phyloP scores from a whole-genome alignment of 2,888 invertebrate species.

The Netelia melanura region DNA sequence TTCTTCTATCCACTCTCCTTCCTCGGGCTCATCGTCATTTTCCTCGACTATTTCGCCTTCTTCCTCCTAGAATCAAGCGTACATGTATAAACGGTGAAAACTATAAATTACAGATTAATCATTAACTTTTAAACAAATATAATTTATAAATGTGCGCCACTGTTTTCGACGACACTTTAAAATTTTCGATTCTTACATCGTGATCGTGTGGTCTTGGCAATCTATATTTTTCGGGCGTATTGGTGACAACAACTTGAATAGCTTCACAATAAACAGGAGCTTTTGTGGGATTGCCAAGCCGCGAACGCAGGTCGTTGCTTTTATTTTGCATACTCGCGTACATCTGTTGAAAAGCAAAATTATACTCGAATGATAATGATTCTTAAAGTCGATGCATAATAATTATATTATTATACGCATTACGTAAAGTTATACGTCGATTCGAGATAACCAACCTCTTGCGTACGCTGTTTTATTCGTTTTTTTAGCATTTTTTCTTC shows the following conservation, averaged over 20 bases:
- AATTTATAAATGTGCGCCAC: too few relatives aligned
- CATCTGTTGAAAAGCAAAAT: constrained; percentile 33
- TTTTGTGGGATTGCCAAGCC: constrained; percentile 72
- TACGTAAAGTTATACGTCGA: neutral
- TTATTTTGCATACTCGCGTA: constrained; percentile 14
- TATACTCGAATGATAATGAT: neutral
- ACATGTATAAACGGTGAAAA: neutral
- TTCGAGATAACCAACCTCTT: constrained; percentile 69
- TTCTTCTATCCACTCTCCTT: constrained; percentile 74
- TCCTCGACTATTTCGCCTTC: constrained; percentile 54
- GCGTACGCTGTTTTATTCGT: constrained; percentile 74
- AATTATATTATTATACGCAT: too few relatives aligned
- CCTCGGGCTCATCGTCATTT: constrained; percentile 67
- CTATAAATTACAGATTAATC: neutral
- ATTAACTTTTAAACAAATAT: neutral
- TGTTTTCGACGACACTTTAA: neutral
- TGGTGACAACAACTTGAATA: constrained; percentile 82
- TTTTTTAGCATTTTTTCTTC: constrained; percentile 87
- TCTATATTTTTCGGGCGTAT: constrained; percentile 65
- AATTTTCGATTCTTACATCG: constrained; percentile 18
- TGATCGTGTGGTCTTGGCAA: neutral
- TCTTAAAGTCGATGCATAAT: too few relatives aligned
- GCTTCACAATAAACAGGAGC: constrained; percentile 75
- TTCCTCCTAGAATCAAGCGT: neutral
- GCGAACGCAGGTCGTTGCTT: constrained; percentile 79